Conservation (phyloP, 2,113 vertebrate species). For the Bubo bubo region DNA sequence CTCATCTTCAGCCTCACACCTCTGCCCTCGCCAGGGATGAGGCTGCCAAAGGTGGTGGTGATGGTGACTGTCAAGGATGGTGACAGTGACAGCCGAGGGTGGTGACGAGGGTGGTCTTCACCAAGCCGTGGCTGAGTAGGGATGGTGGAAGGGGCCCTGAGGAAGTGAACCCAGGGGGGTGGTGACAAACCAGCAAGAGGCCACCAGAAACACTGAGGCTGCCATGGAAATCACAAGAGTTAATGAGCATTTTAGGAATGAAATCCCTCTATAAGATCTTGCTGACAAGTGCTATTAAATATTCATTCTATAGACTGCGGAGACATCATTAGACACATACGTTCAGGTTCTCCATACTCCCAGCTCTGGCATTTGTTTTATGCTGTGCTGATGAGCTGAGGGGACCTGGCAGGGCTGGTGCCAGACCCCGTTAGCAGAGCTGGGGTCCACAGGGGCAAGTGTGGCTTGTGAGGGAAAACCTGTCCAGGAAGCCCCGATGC, state of each 20-base stretch:
- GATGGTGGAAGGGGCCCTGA: neutral
- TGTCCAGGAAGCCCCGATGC: fast-evolving
- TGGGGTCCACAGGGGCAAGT: neutral
- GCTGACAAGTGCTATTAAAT: constrained; percentile 84
- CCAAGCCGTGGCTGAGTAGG: neutral
- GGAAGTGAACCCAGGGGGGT: neutral
- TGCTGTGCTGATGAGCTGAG: constrained; percentile 12
- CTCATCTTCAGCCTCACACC: neutral
- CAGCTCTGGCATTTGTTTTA: constrained; percentile 53
- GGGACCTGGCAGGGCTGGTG: neutral
- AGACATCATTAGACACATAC: constrained; percentile 79
- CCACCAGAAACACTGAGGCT: neutral
- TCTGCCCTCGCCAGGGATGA: neutral
- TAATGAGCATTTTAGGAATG: constrained; percentile 72
- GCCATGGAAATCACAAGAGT: constrained; percentile 47
- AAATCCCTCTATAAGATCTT: constrained; percentile 73
- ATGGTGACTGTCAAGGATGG: fast-evolving
- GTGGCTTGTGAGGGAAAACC: neutral
- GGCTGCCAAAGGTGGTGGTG: neutral
- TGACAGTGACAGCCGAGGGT: too few relatives aligned
- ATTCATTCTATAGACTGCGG: constrained; percentile 80
- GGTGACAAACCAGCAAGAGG: neutral
- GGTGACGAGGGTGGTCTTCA: neutral
- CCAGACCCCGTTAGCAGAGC: neutral
- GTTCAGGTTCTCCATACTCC: constrained; percentile 44